Base-by-base conservation (phyloP, 2,113 vertebrate genomes). In the Macrotis lagotis region DNA sequence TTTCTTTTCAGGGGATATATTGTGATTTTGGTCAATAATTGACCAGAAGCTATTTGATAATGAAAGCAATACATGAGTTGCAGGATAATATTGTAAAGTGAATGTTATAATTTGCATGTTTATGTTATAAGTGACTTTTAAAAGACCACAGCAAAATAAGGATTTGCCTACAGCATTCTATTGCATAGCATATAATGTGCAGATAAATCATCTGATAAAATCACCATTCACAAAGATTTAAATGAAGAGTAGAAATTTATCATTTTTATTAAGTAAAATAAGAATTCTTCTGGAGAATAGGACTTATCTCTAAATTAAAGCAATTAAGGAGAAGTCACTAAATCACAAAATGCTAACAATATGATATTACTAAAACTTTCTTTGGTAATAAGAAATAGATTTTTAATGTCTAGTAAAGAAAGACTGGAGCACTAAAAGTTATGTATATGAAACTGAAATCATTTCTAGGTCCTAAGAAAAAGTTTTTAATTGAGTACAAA, bases 161-260 rank as follows among this genome's bases (percentile, higher is more conserved):
- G 2, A 94, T 96, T 96, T 95, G 90, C 92, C 93, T 92, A 92
- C 48, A 91, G 94, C 89, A 93, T 91, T 96, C 90, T 96, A 55
- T 95, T 91, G 49, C 14, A 96, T n/a, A 94, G 50, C 90, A 93
- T 96, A 92, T 59, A 96, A 88, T 91, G 90, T 92, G 83, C 94
- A 94, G 95, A 96, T 93, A 94, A 31, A 95, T 96, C 94, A 91
- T 93, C 93, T 94, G 94, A 96, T 96, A 94, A 96, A 95, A 95
- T 83, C 51, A 31, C 88, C 94, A 7, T 89, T 96, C 96, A 52
- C 89, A 93, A 92, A 92, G 94, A 96, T 94, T 95, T 55, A 96
- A 97, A 97, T 97, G 95, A 96, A 97, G 96, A 94, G 92, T 93
- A 96, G 51, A 92, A 48, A 93, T 96, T 95, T 95, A 94, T 97